phyloP scores from a whole-genome alignment of 1,140 invertebrate species.

The Drosophila mayri region DNA sequence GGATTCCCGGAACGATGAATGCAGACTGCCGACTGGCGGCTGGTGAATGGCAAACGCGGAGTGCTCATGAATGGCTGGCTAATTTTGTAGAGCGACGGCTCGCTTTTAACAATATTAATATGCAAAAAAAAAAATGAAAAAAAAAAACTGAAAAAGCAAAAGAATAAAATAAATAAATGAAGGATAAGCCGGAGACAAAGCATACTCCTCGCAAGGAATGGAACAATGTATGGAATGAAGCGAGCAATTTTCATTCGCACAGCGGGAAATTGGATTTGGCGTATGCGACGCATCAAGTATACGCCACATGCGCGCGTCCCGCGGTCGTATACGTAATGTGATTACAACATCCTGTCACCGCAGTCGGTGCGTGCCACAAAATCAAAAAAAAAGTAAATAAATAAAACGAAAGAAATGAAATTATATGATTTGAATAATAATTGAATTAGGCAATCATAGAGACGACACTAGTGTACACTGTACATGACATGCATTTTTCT shows the following conservation, averaged over 20 bases:
- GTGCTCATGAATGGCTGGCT: constrained; percentile 71
- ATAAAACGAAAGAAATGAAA: constrained; percentile 41
- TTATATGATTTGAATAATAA: constrained; percentile 83
- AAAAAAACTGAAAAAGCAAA: background rate
- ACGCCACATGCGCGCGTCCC: constrained; percentile 9
- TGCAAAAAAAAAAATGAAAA: constrained; percentile 27
- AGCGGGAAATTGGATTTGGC: constrained; percentile 66
- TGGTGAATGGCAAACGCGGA: constrained; percentile 6
- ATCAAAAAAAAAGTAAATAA: constrained; percentile 4
- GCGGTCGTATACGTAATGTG: constrained; percentile 69
- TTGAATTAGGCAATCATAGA: constrained; percentile 78
- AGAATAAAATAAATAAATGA: constrained; percentile 69
- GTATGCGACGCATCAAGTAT: constrained; percentile 16
- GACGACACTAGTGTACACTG: constrained; percentile 19
- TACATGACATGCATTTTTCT: constrained; percentile 36
- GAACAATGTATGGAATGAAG: constrained; percentile 52
- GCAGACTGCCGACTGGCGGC: background rate
- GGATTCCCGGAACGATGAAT: constrained; percentile 21
- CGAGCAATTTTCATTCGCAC: constrained; percentile 68
- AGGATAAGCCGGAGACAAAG: constrained; percentile 56
- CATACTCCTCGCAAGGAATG: constrained; percentile 12
- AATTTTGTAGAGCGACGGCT: constrained; percentile 71
- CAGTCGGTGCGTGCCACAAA: constrained; percentile 41
- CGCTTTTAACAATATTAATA: constrained; percentile 81
- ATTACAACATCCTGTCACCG: constrained; percentile 65